Evolutionary conservation across 2,888 invertebrate genomes (phyloP), one percentile per base, ranked within the genome.

Genomic region (Coelinius sp.): DNA sequence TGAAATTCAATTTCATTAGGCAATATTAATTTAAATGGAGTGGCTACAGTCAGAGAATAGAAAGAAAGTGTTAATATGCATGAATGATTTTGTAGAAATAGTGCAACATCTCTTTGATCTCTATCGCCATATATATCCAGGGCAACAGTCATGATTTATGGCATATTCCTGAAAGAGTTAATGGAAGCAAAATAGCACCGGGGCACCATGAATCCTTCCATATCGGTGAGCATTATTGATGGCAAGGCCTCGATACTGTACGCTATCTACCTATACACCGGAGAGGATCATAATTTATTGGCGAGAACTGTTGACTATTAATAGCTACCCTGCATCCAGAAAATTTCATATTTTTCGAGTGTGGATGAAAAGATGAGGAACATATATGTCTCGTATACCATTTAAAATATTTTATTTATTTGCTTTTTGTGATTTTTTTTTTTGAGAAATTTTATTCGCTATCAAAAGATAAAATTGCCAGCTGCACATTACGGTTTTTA

Each of bases 101-200:
- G 0, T 10, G 52, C 12, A 27, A 20, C 59, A 35, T 17, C 20
- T 14, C 31, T 35, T 59, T 17, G 17, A 31, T 35, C 20, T 31
- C 56, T 59, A 59, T 59, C 35, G 14, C 22, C 12, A 31, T 35
- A 20, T 31, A 35, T 20, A 14, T 10, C n/a, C 8, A 35, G 14
- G 68, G n/a, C 31, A 49, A 52, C 71, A 31, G 27, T 49, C 76
- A 77, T 83, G 83, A 83, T 83, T 82, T 81, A 83, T 80, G 78
- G 75, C 68, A 68, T 70, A 68, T 78, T 70, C 76, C 70, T 78
- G 81, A 83, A 84, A 83, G 83, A 84, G 83, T 84, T 83, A 82
- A 84, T 83, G 82, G 83, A 82, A 79, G 83, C 81, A 82, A 83
- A 83, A 82, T 81, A 83, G 79, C 81, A 77, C 73, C 76, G 76